Evolutionary conservation across 1,140 invertebrate genomes (phyloP).

Genomic region (Harlomillsia oculata): DNA sequence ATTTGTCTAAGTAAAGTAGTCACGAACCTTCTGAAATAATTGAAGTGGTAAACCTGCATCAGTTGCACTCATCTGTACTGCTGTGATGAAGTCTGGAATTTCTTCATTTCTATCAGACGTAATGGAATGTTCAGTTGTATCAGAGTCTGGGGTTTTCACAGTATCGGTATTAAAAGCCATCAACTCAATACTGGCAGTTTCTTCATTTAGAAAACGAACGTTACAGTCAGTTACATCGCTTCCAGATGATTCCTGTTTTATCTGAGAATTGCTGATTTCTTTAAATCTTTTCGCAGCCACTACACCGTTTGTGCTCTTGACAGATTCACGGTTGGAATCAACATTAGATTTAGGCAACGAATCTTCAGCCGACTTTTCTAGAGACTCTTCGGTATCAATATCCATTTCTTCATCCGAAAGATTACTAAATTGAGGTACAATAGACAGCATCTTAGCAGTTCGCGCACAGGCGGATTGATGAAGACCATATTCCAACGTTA

Average conservation of each 20-base stretch:
- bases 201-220: not conserved
- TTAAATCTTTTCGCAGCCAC: constrained; percentile 1
- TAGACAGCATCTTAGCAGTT: constrained; percentile 66
- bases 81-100: constrained; percentile 33
- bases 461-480: constrained; percentile 68
- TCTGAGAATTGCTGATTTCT: constrained; percentile 16
- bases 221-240: constrained; percentile 1
- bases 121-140: not conserved
- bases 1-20: not conserved
- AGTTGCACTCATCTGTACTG: constrained; percentile 27
- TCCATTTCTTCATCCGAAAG: constrained; percentile 22
- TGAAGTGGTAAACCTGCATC: constrained; percentile 32
- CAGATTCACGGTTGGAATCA: not conserved
- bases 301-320: not conserved
- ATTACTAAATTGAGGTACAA: constrained; percentile 50
- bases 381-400: not conserved
- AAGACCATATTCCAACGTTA: constrained; percentile 77
- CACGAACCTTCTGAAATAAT: constrained; percentile 27
- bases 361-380: not conserved
- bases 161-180: not conserved
- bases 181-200: too few relatives aligned
- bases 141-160: constrained; percentile 3
- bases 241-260: not conserved
- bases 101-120: constrained; percentile 21
- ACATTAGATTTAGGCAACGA: not conserved